Evolutionary conservation across 2,888 invertebrate genomes (phyloP), one percentile per base, ranked within the genome.

Genomic region (Scaptomyza polygonia): DNA sequence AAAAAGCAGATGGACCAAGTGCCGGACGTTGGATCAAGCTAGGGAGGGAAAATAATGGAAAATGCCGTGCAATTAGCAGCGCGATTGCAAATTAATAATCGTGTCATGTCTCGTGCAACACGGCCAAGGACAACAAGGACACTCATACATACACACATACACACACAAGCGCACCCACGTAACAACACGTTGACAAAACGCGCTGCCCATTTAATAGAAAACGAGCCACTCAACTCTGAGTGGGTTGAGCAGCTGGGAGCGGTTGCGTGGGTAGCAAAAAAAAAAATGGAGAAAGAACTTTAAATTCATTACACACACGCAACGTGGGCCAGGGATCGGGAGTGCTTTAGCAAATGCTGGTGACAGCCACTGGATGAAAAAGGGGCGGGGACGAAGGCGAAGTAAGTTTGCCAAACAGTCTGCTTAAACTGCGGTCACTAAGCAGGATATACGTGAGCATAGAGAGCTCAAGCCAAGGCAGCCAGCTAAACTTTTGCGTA

Each of bases 61-160:
- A 67, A 49, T 51, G 63, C 57, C 57, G 58, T 86, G 88, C 87
- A 88, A 82, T 82, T 82, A 82, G 88, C 71, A 86, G 78, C 68
- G 71, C 68, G 88, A 88, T 88, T 88, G 82, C 82, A 82, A 88
- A 82, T 82, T 82, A 86, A 82, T 86, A 82, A 82, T 84, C 89
- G 68, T 71, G 67, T 74, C 88, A 67, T 66, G 67, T 87, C 74
- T 67, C 88, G 70, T 77, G 79, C 68, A 48, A 42, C 43, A 34
- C 44, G 27, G 43, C 56, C 77, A 86, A 88, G 81, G 88, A 77
- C 80, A 79, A 69, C 70, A 67, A 74, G 64, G 79, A 63, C 57
- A 40, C 51, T 21, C 49, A 29, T 27, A 32, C 40, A n/a, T 54
- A 18, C 39, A 32, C 58, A 9, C 82, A 21, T 21, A 25, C 25